phyloP scores from a whole-genome alignment of 2,888 invertebrate genomes.

The Platycnemis pennipes region DNA sequence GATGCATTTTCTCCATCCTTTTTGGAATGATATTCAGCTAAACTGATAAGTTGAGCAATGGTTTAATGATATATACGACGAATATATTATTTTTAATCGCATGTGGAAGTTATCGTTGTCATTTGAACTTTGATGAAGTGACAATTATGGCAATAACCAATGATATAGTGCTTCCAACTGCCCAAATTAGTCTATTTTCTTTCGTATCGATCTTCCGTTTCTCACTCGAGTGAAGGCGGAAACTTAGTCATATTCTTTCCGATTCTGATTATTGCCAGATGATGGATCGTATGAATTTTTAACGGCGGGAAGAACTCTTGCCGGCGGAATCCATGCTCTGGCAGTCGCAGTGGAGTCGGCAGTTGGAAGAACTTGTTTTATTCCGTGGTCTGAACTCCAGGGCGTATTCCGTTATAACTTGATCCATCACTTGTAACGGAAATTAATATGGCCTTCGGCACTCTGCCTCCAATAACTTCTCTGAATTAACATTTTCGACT shows the following conservation, averaged over 20 bases:
- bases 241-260: not conserved
- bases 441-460: not conserved
- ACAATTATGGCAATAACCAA: not conserved
- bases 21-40: too few species aligned
- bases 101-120: not conserved
- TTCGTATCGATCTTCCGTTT: not conserved
- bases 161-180: not conserved
- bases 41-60: too few species aligned
- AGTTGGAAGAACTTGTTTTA: not conserved
- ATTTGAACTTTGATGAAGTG: not conserved
- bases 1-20: too few species aligned
- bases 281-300: conserved; percentile 23
- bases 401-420: not conserved
- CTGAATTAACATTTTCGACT: conserved; percentile 18
- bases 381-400: not conserved
- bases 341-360: not conserved
- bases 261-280: not conserved
- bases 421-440: not conserved
- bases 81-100: too few species aligned
- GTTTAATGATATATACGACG: too few species aligned
- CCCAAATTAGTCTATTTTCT: not conserved
- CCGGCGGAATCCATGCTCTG: not conserved
- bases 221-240: not conserved
- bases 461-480: conserved; percentile 15
- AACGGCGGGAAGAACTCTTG: not conserved